These are phyloP conservation scores for Loris lydekkerianus DNA, from an alignment of 2,797 vertebrate genomes.

Conservation along the genomic window DNA sequence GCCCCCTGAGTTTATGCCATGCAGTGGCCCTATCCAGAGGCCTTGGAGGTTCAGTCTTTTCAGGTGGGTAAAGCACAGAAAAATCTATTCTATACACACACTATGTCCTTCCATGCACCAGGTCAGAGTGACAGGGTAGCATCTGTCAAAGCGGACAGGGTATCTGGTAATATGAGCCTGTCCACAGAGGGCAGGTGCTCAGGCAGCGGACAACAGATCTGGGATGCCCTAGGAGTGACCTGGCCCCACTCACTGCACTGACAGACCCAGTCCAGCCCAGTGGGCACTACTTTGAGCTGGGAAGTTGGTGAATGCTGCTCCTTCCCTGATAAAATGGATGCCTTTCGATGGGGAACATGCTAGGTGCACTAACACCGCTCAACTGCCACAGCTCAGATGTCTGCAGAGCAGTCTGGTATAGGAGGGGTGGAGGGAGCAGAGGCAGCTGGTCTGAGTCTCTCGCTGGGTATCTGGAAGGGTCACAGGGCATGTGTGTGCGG, in stretches of 20 bases:
- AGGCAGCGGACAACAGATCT: background rate
- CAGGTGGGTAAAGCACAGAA: background rate
- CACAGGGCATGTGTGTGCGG: background rate
- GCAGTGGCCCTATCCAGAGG: background rate
- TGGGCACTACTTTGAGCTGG: background rate
- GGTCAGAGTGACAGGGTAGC: too few relatives aligned
- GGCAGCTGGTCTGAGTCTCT: background rate
- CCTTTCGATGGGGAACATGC: background rate
- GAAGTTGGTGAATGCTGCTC: background rate
- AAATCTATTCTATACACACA: background rate
- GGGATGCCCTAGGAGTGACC: background rate
- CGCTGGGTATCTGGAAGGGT: background rate
- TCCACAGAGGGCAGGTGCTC: background rate
- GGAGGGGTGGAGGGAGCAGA: background rate
- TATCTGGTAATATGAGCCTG: background rate
- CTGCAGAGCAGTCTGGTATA: background rate
- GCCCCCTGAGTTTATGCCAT: background rate
- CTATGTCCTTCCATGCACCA: background rate
- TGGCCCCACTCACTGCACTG: background rate
- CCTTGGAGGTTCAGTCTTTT: background rate
- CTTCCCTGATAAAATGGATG: background rate
- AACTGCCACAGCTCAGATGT: rapidly evolving
- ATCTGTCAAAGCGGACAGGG: background rate
- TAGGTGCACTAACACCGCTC: background rate
- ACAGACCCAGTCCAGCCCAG: background rate